These are phyloP conservation scores for Coregonus ussuriensis DNA, from an alignment of 2,797 vertebrate species.

Conservation along the genomic window DNA sequence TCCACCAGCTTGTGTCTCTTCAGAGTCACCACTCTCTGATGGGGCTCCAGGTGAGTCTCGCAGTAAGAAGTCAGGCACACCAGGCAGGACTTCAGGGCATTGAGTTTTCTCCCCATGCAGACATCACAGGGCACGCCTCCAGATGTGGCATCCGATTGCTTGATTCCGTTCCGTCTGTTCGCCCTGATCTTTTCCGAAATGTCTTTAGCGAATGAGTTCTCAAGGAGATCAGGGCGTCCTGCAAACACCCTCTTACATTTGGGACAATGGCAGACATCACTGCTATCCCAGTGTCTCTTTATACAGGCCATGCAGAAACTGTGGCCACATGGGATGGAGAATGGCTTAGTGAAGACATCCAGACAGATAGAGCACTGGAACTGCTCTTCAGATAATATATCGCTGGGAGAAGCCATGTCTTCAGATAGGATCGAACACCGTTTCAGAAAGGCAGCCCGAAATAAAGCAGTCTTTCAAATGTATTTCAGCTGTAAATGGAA, in stretches of 20 bases:
- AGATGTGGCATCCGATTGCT: accelerated
- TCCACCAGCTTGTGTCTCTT: conserved; percentile 64
- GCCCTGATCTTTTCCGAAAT: conserved; percentile 66
- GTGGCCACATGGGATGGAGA: conserved; percentile 76
- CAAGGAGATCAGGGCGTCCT: conserved; percentile 59
- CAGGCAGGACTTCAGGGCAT: conserved; percentile 69
- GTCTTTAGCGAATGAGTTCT: conserved; percentile 71
- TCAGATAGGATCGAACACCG: neutral
- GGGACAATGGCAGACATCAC: conserved; percentile 54
- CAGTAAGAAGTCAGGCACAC: conserved; percentile 72
- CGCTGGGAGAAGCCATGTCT: conserved; percentile 34
- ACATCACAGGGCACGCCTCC: conserved; percentile 54
- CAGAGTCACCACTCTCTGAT: conserved; percentile 46
- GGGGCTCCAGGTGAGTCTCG: conserved; percentile 46
- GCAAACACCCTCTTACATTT: conserved; percentile 61
- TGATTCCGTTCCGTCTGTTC: conserved; percentile 29
- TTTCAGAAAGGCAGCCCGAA: neutral
- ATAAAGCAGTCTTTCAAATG: neutral
- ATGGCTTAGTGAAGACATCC: conserved; percentile 68
- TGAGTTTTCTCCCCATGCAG: conserved; percentile 40
- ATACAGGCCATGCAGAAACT: conserved; percentile 74
- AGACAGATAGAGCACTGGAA: conserved; percentile 71
- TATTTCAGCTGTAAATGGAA: neutral
- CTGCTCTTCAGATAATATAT: conserved; percentile 62
- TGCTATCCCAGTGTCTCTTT: conserved; percentile 55